Percentiles rank a stretch among this genome's conserved stretches.
Conservation (phyloP, 2,888 invertebrate species). For the Norana najaformis region DNA sequence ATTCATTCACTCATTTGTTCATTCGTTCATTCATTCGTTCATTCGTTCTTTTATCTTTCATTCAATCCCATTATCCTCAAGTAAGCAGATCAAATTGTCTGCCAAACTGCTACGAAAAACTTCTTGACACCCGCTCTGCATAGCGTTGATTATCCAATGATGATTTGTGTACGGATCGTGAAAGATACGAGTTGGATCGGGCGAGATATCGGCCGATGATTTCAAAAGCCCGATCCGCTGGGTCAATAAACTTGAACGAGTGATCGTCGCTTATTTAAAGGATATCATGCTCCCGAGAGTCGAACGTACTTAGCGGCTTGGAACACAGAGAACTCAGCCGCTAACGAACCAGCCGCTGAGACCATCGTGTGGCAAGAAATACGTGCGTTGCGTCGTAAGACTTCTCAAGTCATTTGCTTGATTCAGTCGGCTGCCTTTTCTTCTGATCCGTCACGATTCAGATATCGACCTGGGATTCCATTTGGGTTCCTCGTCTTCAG, state of each 20-base stretch:
- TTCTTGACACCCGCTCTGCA: no score
- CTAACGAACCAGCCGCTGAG: neutral
- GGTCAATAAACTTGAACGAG: neutral
- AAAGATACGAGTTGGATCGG: no score
- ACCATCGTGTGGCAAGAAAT: neutral
- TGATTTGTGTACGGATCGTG: no score
- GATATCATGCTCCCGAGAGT: neutral
- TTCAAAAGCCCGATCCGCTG: neutral
- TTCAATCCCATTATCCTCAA: no score
- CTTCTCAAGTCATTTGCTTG: neutral
- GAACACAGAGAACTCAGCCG: constrained; percentile 7
- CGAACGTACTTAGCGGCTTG: neutral
- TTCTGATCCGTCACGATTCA: neutral
- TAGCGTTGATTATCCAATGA: no score
- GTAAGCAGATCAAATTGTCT: no score
- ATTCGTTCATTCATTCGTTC: no score
- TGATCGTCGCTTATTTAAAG: neutral
- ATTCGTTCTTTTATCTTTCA: no score
- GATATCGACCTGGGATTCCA: neutral
- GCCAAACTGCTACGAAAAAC: no score
- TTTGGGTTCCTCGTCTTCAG: neutral
- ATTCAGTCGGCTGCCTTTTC: neutral
- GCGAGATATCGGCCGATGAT: neutral
- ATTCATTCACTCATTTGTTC: no score
- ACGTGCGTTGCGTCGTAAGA: neutral